Base-by-base conservation (phyloP, 2,888 invertebrate genomes). In the Hyles lineata region DNA sequence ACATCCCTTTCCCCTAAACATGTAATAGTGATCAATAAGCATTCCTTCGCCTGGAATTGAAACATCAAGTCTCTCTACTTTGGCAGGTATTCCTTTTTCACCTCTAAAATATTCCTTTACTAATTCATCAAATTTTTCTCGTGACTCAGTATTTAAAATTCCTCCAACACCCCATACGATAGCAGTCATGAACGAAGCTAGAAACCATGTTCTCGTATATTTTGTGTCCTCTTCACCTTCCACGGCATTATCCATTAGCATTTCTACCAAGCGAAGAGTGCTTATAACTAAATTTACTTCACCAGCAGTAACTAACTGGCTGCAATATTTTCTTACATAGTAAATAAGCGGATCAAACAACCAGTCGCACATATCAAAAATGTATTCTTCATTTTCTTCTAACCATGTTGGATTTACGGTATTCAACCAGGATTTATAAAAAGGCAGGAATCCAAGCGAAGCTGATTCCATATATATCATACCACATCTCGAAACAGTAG, bases 401-500 rank as follows among this genome's bases (percentile, higher is more conserved):
- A 94, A 92, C 96, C 97, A 97, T 62, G 94, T 90, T 3, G 94
- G 95, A 90, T 95, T 96, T 29, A 96, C 90, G 19, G 91, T 95
- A 15, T 96, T 96, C 1, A 98, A 80, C 98, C 99, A 99, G 0
- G 98, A 98, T 76, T 96, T 95, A 35, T 97, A 95, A 82, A 98
- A 96, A 0, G 98, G 97, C 76, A 95, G 92, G 96, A 98, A 98
- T 5, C 98, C 98, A 8, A 99, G 93, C 1, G 97, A 96, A 1
- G 95, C 89, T 0, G 98, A 97, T 89, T 99, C 98, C 95, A 99
- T 96, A 87, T 98, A 98, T 79, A 98, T 97, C 97, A 98, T 98
- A 67, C 98, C 98, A 89, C 98, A 98, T 72, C 98, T 95, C 19
- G 98, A 98, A 21, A 98, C 98, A 6, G 98, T 98, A 8, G 98